Evolutionary conservation across 37 sponge, comb jelly and placozoan species (phyloP).

Genomic region (Hexactinellida sp.): DNA sequence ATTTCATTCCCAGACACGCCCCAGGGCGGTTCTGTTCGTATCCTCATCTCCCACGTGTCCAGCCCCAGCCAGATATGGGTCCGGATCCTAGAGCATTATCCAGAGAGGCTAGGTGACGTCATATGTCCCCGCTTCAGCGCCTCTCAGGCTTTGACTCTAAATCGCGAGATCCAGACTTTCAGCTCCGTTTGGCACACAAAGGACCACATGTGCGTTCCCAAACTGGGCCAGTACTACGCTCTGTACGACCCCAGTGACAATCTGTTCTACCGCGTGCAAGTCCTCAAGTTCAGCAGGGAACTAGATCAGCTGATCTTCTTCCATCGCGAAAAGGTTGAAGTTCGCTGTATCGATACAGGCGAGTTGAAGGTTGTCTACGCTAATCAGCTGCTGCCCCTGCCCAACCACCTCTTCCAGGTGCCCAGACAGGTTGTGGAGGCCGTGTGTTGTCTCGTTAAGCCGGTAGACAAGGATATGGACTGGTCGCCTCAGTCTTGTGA

Average conservation of each 20-base stretch:
- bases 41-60: conserved; percentile 2
- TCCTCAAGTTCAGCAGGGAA: conserved; percentile 30
- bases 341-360: conserved; percentile 51
- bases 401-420: conserved; percentile 18
- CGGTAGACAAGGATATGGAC: conserved; percentile 44
- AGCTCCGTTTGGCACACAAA: neutral
- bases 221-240: conserved; percentile 21
- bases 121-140: neutral
- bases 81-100: conserved; percentile 36
- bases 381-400: conserved; percentile 43
- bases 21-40: neutral
- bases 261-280: conserved; percentile 28
- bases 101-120: conserved; percentile 23
- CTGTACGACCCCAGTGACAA: conserved; percentile 20
- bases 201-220: neutral
- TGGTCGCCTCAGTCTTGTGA: conserved; percentile 34
- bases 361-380: conserved; percentile 36
- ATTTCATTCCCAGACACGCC: neutral
- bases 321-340: neutral
- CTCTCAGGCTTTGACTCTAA: neutral
- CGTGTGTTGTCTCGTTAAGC: conserved; percentile 37
- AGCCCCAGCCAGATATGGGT: conserved; percentile 41
- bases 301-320: neutral
- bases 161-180: neutral
- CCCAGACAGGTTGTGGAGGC: conserved; percentile 49